Conservation (phyloP, 2,888 invertebrate genomes). For the Blastobasis adustella region DNA sequence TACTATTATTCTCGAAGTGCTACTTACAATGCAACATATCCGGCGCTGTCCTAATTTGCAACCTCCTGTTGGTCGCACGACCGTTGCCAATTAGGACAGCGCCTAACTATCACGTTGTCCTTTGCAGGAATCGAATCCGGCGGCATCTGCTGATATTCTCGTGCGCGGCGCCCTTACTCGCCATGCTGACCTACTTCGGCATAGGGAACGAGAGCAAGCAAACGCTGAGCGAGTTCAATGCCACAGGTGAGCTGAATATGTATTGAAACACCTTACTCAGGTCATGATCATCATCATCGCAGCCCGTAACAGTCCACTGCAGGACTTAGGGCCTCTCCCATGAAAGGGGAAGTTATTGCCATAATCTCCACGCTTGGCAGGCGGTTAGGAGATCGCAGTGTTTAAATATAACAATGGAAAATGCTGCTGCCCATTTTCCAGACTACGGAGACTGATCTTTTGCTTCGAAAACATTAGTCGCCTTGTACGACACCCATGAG, state of each 20-base stretch:
- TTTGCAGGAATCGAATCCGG: conserved; percentile 81
- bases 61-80: background rate
- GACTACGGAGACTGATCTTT: no score
- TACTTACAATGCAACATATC: background rate
- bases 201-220: conserved; percentile 96
- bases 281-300: background rate
- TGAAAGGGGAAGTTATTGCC: no score
- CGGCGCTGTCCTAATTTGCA: background rate
- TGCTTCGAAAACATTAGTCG: no score
- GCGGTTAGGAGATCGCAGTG: no score
- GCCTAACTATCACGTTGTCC: background rate
- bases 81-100: no score
- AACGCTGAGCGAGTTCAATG: conserved; percentile 89
- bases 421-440: no score
- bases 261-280: background rate
- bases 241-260: conserved; percentile 79
- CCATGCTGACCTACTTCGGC: conserved; percentile 93
- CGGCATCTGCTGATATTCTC: conserved; percentile 95
- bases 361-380: no score
- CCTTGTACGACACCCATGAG: no score
- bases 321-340: no score
- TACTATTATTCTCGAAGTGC: no score
- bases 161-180: conserved; percentile 91
- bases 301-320: no score
- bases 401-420: no score